Evolutionary conservation across 2,888 invertebrate genomes (phyloP), one percentile per base, ranked within the genome.

Genomic region (Phyllotreta striolata): DNA sequence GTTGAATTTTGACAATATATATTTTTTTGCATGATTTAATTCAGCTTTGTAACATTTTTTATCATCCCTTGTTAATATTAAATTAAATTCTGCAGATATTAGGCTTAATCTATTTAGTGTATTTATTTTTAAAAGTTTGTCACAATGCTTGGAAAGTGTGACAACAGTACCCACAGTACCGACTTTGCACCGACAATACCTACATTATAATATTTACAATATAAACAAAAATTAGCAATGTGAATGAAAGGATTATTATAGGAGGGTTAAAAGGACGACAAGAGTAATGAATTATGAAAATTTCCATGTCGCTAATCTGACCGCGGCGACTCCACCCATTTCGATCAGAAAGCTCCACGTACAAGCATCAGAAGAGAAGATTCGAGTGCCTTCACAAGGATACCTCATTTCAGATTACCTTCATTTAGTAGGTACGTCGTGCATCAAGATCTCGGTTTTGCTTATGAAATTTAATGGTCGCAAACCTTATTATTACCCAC

Each of bases 391-490:
- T 66, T 62, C 63, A 66, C 69, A 70, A 70, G 67, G 69, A 70
- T 68, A 68, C 65, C 67, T 64, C 52, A 68, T 68, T 71, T 70
- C 69, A 73, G 72, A 72, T 74, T 73, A 71, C 74, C 73, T 77
- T 76, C 76, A 76, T 76, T 78, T 75, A 76, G 74, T 75, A 77
- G 75, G 76, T 75, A 77, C 75, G 76, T 79, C 79, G 78, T 79
- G 78, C 78, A 79, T 79, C 79, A 78, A 77, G 79, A 79, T 79
- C 75, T 67, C 64, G 71, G 77, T 78, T 78, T 79, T 78, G 76
- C 79, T 78, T 78, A 79, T 79, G 78, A 77, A 79, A 79, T 79
- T 79, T 79, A 79, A 79, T 79, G 78, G 79, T 74, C 74, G 69
- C 74, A 72, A 76, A 76, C 75, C 76, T 74, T 79, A 75, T 79